phyloP scores from a whole-genome alignment of 2,888 invertebrate species.

The Agrotis exclamationis region DNA sequence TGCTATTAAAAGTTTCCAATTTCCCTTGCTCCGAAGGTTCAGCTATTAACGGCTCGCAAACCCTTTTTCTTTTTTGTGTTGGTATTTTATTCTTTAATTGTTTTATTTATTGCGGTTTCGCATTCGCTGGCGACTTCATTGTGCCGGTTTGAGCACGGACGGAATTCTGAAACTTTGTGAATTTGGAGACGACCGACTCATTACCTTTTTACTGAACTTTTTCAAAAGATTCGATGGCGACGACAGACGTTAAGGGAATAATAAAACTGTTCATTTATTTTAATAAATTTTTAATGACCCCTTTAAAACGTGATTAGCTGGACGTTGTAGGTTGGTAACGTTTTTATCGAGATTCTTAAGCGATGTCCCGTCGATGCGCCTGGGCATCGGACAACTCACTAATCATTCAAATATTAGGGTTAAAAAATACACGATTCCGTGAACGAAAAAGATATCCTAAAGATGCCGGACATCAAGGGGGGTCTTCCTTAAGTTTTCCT shows the following conservation, averaged over 20 bases:
- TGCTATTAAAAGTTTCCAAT: constrained; percentile 84
- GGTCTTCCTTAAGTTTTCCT: constrained; percentile 84
- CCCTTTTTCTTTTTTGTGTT: constrained; percentile 73
- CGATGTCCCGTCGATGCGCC: constrained; percentile 77
- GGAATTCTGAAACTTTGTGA: constrained; percentile 70
- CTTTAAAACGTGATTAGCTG: constrained; percentile 71
- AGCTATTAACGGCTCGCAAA: constrained; percentile 75
- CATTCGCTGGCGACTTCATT: constrained; percentile 74
- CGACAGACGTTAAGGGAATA: constrained; percentile 40
- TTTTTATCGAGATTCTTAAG: constrained; percentile 80
- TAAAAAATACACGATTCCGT: constrained; percentile 78
- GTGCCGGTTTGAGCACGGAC: constrained; percentile 62
- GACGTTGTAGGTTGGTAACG: constrained; percentile 61
- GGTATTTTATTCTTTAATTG: constrained; percentile 82
- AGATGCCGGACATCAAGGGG: constrained; percentile 86
- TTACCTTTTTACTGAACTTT: constrained; percentile 61
- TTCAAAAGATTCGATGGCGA: constrained; percentile 53
- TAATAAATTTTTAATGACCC: constrained; percentile 68
- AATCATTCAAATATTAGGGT: constrained; percentile 83
- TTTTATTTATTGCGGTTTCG: constrained; percentile 79
- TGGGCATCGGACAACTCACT: constrained; percentile 78
- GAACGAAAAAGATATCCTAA: constrained; percentile 82
- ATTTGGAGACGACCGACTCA: constrained; percentile 63
- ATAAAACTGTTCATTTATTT: constrained; percentile 56
- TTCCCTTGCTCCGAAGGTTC: constrained; percentile 75